Percentiles rank a stretch among this genome's conserved stretches.
These are phyloP conservation scores for Fabriciana adippe DNA, from an alignment of 2,888 invertebrate species.

Conservation along the genomic window DNA sequence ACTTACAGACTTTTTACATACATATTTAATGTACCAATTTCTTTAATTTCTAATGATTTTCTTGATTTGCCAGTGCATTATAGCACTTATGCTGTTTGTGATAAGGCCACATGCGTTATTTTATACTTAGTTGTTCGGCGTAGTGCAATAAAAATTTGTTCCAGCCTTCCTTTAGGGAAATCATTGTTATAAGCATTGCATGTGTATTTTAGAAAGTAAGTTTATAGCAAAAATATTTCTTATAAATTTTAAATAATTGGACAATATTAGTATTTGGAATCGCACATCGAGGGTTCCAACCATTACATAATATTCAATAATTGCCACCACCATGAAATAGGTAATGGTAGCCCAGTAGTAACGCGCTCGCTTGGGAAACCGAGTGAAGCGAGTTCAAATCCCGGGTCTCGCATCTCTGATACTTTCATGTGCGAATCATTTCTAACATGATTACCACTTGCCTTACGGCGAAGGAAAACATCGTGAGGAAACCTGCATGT, in stretches of 20 bases:
- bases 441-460: no score
- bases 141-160: conserved; percentile 32
- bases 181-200: conserved; percentile 18
- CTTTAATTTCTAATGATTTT: conserved; percentile 27
- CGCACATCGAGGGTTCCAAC: no score
- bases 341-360: no score
- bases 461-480: no score
- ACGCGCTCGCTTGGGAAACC: no score
- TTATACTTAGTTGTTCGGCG: conserved; percentile 6
- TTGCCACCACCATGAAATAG: no score
- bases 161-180: conserved; percentile 30
- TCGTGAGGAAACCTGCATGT: no score
- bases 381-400: no score
- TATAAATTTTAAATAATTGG: conserved; percentile 1
- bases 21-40: conserved; percentile 36
- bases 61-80: conserved; percentile 4
- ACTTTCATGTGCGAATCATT: no score
- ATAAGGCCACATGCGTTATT: conserved; percentile 5
- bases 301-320: no score
- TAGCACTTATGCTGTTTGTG: not conserved
- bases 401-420: no score
- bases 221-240: conserved; percentile 11
- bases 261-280: no score
- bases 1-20: conserved; percentile 12
- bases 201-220: conserved; percentile 14